Base-by-base conservation (phyloP, 2,888 invertebrate genomes). In the Acanthosepion esculentum region DNA sequence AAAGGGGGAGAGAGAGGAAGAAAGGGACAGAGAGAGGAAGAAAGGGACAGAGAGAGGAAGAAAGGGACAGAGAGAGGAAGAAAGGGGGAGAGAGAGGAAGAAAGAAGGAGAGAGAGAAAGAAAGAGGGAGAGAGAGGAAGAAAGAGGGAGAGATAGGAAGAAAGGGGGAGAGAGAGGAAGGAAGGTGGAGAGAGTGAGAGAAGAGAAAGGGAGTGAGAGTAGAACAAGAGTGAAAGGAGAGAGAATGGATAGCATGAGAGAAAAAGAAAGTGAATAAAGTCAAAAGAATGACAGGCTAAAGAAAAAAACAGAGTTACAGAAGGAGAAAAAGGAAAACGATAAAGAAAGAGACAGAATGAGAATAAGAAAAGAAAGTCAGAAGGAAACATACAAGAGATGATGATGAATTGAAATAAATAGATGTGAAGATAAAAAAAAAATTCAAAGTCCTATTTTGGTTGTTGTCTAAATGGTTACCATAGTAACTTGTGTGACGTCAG, bases 101-200 rank as follows among this genome's bases (percentile, higher is more conserved):
- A 64, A 29, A 29, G 29, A 29, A 8, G 0, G 29, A 26, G n/a
- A n/a, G n/a, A 29, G 7, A 6, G 12, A 64, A 55, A 18, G 7
- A 10, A 12, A 12, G 12, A 12, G 8, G 0, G 12, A 12, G 4
- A 78, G 15, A 4, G 4, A n/a, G 15, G 5, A n/a, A n/a, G n/a
- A n/a, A n/a, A n/a, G n/a, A n/a, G n/a, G n/a, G n/a, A n/a, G n/a
- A n/a, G n/a, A 10, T 3, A 18, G 1, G 5, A 29, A 64, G 12
- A 10, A n/a, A 78, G 15, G n/a, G 4, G n/a, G n/a, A n/a, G 10
- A 78, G 12, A 10, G n/a, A 12, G n/a, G n/a, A 12, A 78, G 8
- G 2, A 78, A 10, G 18, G n/a, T n/a, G n/a, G n/a, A n/a, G n/a
- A n/a, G 8, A 12, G n/a, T 12, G n/a, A 4, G 18, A 8, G 12